Percentiles rank a stretch among this genome's conserved stretches.
Evolutionary conservation across 2,797 vertebrate genomes (phyloP).

Genomic region (Anas capensis): DNA sequence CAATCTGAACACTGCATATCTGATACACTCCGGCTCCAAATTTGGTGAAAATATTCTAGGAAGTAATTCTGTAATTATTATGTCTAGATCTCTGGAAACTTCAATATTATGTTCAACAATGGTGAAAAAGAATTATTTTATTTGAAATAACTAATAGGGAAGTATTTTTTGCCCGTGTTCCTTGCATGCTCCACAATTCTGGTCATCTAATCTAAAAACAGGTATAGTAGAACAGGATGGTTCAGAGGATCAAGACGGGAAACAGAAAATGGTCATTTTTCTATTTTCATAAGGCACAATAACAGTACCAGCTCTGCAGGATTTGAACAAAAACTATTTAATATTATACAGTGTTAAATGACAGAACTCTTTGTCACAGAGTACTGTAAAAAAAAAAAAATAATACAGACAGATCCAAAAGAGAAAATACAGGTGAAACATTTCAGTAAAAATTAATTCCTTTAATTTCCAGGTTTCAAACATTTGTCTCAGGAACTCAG

Average conservation of each 20-base stretch:
- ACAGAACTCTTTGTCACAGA: not conserved
- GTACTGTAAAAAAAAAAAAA: not conserved
- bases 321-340: not conserved
- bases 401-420: not conserved
- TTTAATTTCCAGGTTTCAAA: not conserved
- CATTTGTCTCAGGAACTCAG: not conserved
- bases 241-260: not conserved
- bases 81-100: not conserved
- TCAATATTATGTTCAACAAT: not conserved
- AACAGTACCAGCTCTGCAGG: not conserved
- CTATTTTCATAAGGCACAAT: not conserved
- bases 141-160: not conserved
- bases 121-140: not conserved
- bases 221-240: not conserved
- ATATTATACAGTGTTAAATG: not conserved
- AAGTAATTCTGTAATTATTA: not conserved
- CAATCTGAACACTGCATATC: not conserved
- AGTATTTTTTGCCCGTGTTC: not conserved
- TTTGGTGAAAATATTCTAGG: not conserved
- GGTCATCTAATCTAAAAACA: not conserved
- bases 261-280: not conserved
- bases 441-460: not conserved
- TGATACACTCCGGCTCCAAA: accelerated
- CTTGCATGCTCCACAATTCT: not conserved
- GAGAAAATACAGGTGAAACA: not conserved